Base-by-base conservation (phyloP, 2,888 invertebrate species). In the Agrochola lychnidis region DNA sequence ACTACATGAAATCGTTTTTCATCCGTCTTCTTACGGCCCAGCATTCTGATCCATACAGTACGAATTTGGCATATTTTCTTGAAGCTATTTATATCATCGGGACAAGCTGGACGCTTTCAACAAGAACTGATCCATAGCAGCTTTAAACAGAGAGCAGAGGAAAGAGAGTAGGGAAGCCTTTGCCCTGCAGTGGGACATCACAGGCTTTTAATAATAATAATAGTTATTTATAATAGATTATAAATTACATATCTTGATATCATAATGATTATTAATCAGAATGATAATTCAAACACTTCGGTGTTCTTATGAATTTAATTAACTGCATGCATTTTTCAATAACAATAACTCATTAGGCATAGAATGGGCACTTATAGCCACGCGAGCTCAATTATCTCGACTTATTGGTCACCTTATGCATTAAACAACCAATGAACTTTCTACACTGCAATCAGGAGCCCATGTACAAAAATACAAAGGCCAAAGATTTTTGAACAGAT, bases 261-360 rank as follows among this genome's bases (percentile, higher is more conserved):
- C n/a, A n/a, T 70, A 16, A 63, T 9, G 5, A 48, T 36, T n/a
- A 62, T 4, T n/a, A 14, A 48, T 25, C 36, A 69, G 5, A 68
- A 40, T 40, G 2, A n/a, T 25, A 3, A 25, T 40, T 16, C 40
- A 73, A 67, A 67, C 25, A 53, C 22, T 59, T 22, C 48, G 59
- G 4, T 56, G 12, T 48, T 48, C 6, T 40, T 12, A 62, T 48
- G 62, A 48, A 79, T 72, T 72, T 12, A 72, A 66, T 61, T 66
- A 71, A 25, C 71, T 19, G 36, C 45, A 36, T 78, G 64, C 25
- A 71, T 45, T 79, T 71, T 66, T 40, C 9, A 66, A 66, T 51
- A 64, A 73, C 73, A 78, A 78, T 81, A 80, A 62, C 66, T 73
- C 66, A 81, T 78, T 78, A 62, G 5, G 45, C 64, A 81, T 62